These are phyloP conservation scores for Sphaeridia pumilis DNA, from an alignment of 2,888 invertebrate species.

Conservation along the genomic window DNA sequence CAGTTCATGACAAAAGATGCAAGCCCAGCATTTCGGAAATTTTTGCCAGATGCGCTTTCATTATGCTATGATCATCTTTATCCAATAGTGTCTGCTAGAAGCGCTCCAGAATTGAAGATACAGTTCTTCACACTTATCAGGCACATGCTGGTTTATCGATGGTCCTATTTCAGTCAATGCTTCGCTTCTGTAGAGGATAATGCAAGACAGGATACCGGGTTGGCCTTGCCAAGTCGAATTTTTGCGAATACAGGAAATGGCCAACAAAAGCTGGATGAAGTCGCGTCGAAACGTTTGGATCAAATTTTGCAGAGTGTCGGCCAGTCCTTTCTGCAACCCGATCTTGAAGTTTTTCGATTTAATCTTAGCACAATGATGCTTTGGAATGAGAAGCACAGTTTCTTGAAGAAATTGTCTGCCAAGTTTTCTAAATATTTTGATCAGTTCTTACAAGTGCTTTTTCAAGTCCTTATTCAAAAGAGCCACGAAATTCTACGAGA, in stretches of 20 bases:
- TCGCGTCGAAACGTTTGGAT: constrained; percentile 50
- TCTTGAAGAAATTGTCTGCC: constrained; percentile 23
- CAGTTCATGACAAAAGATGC: constrained; percentile 56
- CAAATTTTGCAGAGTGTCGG: constrained; percentile 66
- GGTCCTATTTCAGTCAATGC: constrained; percentile 73
- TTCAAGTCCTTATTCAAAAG: constrained; percentile 53
- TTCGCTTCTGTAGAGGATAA: too few relatives aligned
- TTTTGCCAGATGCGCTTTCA: constrained; percentile 53
- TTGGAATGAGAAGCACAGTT: constrained; percentile 46
- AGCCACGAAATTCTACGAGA: constrained; percentile 64
- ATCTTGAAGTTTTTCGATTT: constrained; percentile 65
- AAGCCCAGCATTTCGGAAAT: constrained; percentile 49
- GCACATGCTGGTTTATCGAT: constrained; percentile 65
- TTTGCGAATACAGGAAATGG: too few relatives aligned
- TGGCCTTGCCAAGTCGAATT: too few relatives aligned
- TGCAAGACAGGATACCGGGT: too few relatives aligned
- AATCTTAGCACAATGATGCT: constrained; percentile 63
- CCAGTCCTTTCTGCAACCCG: constrained; percentile 63
- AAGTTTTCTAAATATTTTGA: constrained; percentile 39
- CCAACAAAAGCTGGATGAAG: constrained; percentile 37
- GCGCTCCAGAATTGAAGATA: constrained; percentile 44
- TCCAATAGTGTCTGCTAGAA: constrained; percentile 46
- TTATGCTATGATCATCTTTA: constrained; percentile 55
- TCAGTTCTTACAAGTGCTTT: constrained; percentile 56
- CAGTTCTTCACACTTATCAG: constrained; percentile 44